Evolutionary conservation across 2,113 vertebrate genomes (phyloP), one percentile per base, ranked within the genome.

Genomic region (Eidolon helvum): DNA sequence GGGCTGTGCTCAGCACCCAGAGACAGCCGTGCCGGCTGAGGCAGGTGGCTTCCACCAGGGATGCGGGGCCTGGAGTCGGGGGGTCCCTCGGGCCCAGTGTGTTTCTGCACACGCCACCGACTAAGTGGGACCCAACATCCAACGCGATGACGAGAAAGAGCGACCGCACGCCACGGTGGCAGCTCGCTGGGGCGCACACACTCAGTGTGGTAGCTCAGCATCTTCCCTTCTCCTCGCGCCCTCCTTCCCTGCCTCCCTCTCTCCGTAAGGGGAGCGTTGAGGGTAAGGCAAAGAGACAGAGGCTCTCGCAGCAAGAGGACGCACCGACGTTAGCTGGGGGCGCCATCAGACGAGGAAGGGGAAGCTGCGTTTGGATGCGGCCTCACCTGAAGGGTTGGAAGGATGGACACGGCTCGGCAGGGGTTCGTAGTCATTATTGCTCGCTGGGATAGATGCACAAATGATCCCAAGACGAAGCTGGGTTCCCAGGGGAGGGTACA

Each of bases 1-100:
- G 38, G 0, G 5, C 0, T 48, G 66, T 6, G 9, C 35, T 0
- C 19, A 12, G 65, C 48, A 18, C 35, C 11, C 2, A 11, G 30
- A 38, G n/a, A 40, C 18, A 57, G 63, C 59, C 18, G 33, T 84
- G 28, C n/a, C 35, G 5, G 3, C 5, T 5, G 48, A 59, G 0
- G 7, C 0, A 28, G 28, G 48, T 5, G 0, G 35, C 24, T 38
- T 53, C 75, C 59, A 8, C 19, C 30, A 10, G 45, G 35, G 82
- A 40, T 40, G 2, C 15, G 38, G 53, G 91, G 48, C 48, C 12
- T 50, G 48, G 48, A 50, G 48, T 50, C 48, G 2, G 48, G 26
- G 45, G 24, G 9, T 1, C 30, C 82, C 38, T 10, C 15, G 65
- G 65, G 28, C 85, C 40, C 1, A 35, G 11, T 53, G 50, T 45